These are phyloP conservation scores for Pelobates fuscus DNA, from an alignment of 2,113 vertebrate species.

Conservation along the genomic window DNA sequence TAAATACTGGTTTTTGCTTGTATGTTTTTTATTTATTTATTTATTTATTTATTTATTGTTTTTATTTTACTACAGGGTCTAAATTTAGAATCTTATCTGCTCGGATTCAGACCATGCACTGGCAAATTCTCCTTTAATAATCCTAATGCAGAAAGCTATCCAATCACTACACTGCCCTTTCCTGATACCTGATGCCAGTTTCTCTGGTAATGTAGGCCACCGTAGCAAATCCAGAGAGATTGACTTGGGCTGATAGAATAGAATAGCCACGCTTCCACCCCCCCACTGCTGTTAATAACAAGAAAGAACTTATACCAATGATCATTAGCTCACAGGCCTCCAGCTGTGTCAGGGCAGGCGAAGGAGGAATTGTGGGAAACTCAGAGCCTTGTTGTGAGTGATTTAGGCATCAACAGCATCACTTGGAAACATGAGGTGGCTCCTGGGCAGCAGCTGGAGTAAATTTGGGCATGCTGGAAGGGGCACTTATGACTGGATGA, in stretches of 20 bases:
- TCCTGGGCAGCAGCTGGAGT: constrained; percentile 81
- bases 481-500: constrained; percentile 81
- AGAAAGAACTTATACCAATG: constrained; percentile 59
- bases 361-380: constrained; percentile 48
- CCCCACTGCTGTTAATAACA: constrained; percentile 54
- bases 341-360: constrained; percentile 55
- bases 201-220: constrained; percentile 72
- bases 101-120: constrained; percentile 53
- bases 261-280: constrained; percentile 56
- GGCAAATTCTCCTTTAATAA: constrained; percentile 63
- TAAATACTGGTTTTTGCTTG: constrained; percentile 1
- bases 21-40: not conserved
- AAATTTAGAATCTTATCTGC: constrained; percentile 47
- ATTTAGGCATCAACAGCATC: constrained; percentile 14
- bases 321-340: constrained; percentile 57
- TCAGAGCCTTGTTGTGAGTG: constrained; percentile 11
- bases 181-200: constrained; percentile 66
- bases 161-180: constrained; percentile 57
- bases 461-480: constrained; percentile 83
- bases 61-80: constrained; percentile 1
- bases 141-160: constrained; percentile 60
- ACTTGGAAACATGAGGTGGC: constrained; percentile 71
- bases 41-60: not conserved
- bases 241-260: constrained; percentile 59
- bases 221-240: constrained; percentile 73